These are phyloP conservation scores for Noturus placidus DNA, from an alignment of 2,113 vertebrate species.

Conservation along the genomic window DNA sequence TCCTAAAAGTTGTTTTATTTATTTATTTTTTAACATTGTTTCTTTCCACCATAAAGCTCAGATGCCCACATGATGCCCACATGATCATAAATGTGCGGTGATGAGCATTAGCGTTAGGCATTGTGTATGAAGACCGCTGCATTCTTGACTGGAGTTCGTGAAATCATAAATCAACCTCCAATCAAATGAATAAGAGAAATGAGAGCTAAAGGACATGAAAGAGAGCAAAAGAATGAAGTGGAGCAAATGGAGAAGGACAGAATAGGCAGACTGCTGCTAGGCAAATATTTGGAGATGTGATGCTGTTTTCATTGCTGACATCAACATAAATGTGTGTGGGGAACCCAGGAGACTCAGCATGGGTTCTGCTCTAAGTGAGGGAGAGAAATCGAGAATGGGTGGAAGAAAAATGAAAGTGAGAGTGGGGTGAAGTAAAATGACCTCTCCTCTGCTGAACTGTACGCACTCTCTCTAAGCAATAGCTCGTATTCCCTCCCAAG, in stretches of 20 bases:
- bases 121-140: constrained; percentile 67
- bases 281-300: constrained; percentile 76
- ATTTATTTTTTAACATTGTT: neutral
- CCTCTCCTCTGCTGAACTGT: constrained; percentile 75
- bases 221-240: constrained; percentile 22
- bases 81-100: constrained; percentile 54
- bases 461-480: constrained; percentile 29
- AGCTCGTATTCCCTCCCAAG: constrained; percentile 13
- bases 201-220: constrained; percentile 17
- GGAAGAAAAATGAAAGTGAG: constrained; percentile 20
- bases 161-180: constrained; percentile 58
- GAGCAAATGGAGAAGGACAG: constrained; percentile 39
- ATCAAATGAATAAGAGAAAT: constrained; percentile 29
- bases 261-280: constrained; percentile 74
- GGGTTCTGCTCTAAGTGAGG: constrained; percentile 57
- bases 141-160: constrained; percentile 60
- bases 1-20: neutral
- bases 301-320: constrained; percentile 81
- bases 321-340: constrained; percentile 78
- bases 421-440: constrained; percentile 43
- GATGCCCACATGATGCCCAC: neutral
- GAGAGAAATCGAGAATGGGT: constrained; percentile 28
- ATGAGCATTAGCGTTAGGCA: constrained; percentile 67
- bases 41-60: neutral
- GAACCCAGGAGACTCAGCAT: constrained; percentile 71